Evolutionary conservation across 2,888 invertebrate species (phyloP).

Genomic region (Eumacrocentrus americanus): DNA sequence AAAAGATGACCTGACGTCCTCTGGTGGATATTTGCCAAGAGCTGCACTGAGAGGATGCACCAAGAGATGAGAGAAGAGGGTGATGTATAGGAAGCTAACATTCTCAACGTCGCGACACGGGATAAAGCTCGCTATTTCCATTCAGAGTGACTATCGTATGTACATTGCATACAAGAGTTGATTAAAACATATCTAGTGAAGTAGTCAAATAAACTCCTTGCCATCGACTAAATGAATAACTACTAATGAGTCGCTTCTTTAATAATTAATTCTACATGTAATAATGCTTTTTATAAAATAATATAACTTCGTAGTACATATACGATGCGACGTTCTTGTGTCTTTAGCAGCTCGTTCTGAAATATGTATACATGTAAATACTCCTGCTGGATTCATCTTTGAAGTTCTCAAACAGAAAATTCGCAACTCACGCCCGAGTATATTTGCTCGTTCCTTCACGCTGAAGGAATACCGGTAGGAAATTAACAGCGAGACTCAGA

Average conservation of each 20-base stretch:
- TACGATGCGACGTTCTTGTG: too few relatives aligned
- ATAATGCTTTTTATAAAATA: neutral
- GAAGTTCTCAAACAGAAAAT: neutral
- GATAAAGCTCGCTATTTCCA: slow-evolving; percentile 4
- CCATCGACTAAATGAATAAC: neutral
- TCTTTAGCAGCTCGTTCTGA: neutral
- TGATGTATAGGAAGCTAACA: slow-evolving; percentile 12
- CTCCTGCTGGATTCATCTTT: neutral
- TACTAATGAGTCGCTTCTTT: neutral
- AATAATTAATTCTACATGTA: neutral
- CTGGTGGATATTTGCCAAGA: slow-evolving; percentile 53
- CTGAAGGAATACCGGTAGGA: neutral
- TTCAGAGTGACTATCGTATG: neutral
- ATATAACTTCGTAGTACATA: too few relatives aligned
- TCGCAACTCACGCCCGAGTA: neutral
- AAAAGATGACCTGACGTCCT: slow-evolving; percentile 46
- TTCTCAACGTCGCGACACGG: slow-evolving; percentile 6
- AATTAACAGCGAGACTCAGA: too few relatives aligned
- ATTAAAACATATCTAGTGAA: slow-evolving; percentile 2
- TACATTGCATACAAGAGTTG: slow-evolving; percentile 9
- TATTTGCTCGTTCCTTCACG: neutral
- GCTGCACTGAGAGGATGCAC: slow-evolving; percentile 32
- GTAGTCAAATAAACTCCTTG: slow-evolving; percentile 2
- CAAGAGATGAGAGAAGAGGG: neutral
- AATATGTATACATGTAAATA: neutral